phyloP scores from a whole-genome alignment of 1,140 invertebrate genomes.

The Glossosoma conforme region DNA sequence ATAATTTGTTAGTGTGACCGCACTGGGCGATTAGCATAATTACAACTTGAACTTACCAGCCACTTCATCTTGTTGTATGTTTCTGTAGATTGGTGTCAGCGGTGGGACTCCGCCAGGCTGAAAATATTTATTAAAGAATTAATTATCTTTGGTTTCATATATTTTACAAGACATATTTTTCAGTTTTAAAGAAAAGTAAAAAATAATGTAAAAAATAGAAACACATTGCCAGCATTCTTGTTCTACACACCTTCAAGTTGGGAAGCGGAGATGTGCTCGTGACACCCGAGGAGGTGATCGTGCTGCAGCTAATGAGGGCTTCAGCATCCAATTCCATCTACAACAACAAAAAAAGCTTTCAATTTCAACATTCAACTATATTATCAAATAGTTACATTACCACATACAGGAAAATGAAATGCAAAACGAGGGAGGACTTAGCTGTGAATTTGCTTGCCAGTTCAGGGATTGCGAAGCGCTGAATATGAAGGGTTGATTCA shows the following conservation, averaged over 20 bases:
- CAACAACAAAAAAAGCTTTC: background rate
- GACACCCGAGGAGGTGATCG: slow-evolving; percentile 45
- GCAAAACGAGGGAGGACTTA: too few species aligned
- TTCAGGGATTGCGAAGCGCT: too few species aligned
- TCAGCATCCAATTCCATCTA: slow-evolving; percentile 48
- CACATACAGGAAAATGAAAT: too few species aligned
- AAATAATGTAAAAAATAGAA: background rate
- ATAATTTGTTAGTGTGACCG: too few species aligned
- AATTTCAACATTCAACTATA: too few species aligned
- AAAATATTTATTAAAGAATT: slow-evolving; percentile 2
- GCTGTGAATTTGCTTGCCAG: too few species aligned
- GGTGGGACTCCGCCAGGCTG: slow-evolving; percentile 8
- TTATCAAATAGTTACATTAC: too few species aligned
- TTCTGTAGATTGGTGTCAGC: slow-evolving; percentile 10
- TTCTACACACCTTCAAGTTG: slow-evolving; percentile 10
- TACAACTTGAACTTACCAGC: slow-evolving; percentile 13
- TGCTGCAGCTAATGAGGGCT: slow-evolving; percentile 46
- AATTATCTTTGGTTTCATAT: background rate
- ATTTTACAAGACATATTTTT: background rate
- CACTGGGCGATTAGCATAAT: too few species aligned
- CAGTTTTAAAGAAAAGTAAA: background rate
- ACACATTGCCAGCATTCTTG: background rate
- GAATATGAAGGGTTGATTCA: too few species aligned
- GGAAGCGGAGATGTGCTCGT: slow-evolving; percentile 39
- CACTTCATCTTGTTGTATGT: slow-evolving; percentile 13